Percentiles rank a stretch among this genome's conserved stretches.
phyloP scores from a whole-genome alignment of 2,888 invertebrate genomes.

The Pemphredon lugubris region DNA sequence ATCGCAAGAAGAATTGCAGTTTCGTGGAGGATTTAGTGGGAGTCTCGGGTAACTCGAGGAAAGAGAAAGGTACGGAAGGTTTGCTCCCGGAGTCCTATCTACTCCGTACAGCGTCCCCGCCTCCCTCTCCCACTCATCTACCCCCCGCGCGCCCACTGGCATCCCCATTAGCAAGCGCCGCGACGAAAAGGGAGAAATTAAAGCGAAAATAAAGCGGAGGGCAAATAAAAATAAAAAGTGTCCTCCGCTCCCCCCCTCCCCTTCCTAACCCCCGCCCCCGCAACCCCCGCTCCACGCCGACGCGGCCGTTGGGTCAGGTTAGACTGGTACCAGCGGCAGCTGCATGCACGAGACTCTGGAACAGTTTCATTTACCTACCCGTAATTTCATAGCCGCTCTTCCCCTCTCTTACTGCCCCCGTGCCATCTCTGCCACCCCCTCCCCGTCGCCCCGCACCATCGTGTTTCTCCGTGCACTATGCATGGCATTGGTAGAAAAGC shows the following conservation, averaged over 20 bases:
- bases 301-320: constrained; percentile 48
- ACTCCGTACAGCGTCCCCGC: constrained; percentile 28
- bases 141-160: constrained; percentile 26
- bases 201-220: constrained; percentile 64
- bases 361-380: constrained; percentile 71
- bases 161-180: constrained; percentile 61
- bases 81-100: constrained; percentile 42
- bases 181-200: constrained; percentile 69
- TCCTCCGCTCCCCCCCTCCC: constrained; percentile 26
- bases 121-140: no score
- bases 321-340: constrained; percentile 54
- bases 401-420: no score
- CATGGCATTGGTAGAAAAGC: constrained; percentile 23
- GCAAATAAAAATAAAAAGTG: constrained; percentile 63
- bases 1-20: constrained; percentile 59
- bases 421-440: not conserved
- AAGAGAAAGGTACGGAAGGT: constrained; percentile 40
- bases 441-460: constrained; percentile 30
- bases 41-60: constrained; percentile 15
- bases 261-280: no score
- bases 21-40: constrained; percentile 51
- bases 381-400: constrained; percentile 61
- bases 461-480: constrained; percentile 8
- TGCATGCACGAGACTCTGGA: constrained; percentile 60
- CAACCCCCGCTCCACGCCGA: constrained; percentile 9